phyloP scores from a whole-genome alignment of 1,140 invertebrate species.

The Cherax quadricarinatus region DNA sequence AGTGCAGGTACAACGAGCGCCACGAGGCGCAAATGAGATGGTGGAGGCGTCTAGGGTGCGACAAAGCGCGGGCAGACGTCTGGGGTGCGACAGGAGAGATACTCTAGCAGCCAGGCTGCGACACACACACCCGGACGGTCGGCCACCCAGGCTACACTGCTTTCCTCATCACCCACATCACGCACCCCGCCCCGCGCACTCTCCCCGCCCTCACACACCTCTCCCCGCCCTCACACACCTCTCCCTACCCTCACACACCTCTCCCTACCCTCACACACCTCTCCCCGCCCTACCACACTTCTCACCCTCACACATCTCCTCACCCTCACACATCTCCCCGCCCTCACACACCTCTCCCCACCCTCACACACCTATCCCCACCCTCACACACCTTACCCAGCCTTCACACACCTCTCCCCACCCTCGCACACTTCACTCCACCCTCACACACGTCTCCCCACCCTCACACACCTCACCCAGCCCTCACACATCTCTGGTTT shows the following conservation, averaged over 20 bases:
- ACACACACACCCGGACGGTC: constrained; percentile 1
- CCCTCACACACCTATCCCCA: neutral
- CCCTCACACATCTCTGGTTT: neutral
- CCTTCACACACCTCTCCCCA: neutral
- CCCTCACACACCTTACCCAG: neutral
- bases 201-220: constrained; percentile 26
- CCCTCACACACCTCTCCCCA: neutral
- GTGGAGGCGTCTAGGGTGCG: neutral
- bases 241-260: neutral
- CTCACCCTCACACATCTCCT: neutral
- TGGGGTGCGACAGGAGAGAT: neutral
- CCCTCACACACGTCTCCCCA: no score
- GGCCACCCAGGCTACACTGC: constrained; percentile 49
- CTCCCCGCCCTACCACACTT: neutral
- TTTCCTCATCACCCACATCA: neutral
- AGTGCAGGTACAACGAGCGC: no score
- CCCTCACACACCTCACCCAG: neutral
- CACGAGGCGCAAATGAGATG: neutral
- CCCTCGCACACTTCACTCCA: neutral
- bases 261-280: neutral
- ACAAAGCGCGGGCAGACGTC: neutral
- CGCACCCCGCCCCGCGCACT: constrained; percentile 39
- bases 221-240: neutral
- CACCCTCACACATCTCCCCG: neutral
- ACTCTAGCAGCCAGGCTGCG: neutral